phyloP scores from a whole-genome alignment of 2,888 invertebrate genomes.

The Hemicrepidius hirtus region DNA sequence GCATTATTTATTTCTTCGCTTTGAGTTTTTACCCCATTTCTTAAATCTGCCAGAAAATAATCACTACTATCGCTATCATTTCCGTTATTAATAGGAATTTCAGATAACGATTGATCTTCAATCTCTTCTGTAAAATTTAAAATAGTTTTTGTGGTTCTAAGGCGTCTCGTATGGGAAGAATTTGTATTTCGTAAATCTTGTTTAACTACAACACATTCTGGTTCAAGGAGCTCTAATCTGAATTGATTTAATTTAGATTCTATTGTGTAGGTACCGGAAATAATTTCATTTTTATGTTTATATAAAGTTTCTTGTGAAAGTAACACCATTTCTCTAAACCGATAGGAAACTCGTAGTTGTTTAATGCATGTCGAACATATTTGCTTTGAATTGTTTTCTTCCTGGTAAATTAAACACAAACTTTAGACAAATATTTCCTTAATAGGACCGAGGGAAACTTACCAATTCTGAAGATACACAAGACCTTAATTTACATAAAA shows the following conservation, averaged over 20 bases:
- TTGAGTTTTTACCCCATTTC: neutral
- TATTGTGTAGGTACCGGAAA: neutral
- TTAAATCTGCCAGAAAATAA: constrained; percentile 27
- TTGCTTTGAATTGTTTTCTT: constrained; percentile 53
- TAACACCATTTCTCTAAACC: constrained; percentile 61
- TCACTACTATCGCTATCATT: constrained; percentile 20
- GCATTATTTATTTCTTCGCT: neutral
- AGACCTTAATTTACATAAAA: constrained; percentile 58
- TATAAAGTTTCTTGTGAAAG: constrained; percentile 59
- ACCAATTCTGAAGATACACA: constrained; percentile 58
- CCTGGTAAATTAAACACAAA: constrained; percentile 45
- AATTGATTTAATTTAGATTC: constrained; percentile 11
- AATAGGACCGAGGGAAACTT: constrained; percentile 17
- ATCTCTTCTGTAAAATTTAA: neutral
- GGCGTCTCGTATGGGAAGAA: neutral
- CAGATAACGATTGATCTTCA: neutral
- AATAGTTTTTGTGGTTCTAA: neutral
- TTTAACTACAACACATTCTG: constrained; percentile 24
- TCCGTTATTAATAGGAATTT: neutral
- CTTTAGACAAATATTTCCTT: neutral
- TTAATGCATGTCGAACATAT: constrained; percentile 59
- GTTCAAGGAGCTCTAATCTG: constrained; percentile 8
- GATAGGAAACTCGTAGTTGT: constrained; percentile 57
- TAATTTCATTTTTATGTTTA: constrained; percentile 34
- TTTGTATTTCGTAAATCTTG: neutral